Percentiles rank a stretch among this genome's conserved stretches.
phyloP scores from a whole-genome alignment of 2,797 vertebrate genomes.

The Gouania willdenowi region DNA sequence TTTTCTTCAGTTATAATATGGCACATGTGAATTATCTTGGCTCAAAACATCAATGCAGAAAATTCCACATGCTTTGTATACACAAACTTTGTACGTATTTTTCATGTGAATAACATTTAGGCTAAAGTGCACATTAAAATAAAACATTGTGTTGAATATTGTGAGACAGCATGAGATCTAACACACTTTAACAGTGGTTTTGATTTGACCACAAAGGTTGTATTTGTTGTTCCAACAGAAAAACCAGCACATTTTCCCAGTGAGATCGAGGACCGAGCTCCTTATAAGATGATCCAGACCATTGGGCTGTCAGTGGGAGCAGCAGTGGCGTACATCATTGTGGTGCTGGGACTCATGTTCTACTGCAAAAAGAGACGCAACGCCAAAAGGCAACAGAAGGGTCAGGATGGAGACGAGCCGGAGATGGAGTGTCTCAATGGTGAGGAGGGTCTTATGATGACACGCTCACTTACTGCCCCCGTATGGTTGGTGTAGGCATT shows the following conservation, averaged over 20 bases:
- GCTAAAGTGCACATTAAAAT: no score
- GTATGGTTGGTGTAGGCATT: no score
- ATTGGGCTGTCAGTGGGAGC: conserved; percentile 94
- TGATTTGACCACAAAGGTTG: not conserved
- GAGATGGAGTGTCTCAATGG: conserved; percentile 98
- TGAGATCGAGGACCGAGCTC: conserved; percentile 75
- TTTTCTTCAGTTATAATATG: no score
- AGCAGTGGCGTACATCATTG: conserved; percentile 95
- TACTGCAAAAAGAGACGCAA: conserved; percentile 97
- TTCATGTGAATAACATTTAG: no score
- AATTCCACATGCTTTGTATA: no score
- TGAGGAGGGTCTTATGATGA: no score
- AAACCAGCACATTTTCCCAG: conserved; percentile 69
- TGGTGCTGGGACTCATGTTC: conserved; percentile 97
- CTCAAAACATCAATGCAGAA: no score
- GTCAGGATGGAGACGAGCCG: conserved; percentile 86
- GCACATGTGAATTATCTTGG: no score
- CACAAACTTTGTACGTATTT: no score
- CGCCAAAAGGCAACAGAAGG: conserved; percentile 88
- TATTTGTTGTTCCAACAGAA: conserved; percentile 72
- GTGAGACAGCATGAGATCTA: not conserved
- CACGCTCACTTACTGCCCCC: no score
- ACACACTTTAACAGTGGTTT: not conserved
- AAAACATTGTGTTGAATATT: not conserved
- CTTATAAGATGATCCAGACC: conserved; percentile 99